phyloP scores from a whole-genome alignment of 30 jellyfish, hydroid and myxozoan species.

The Aurelia sp. region DNA sequence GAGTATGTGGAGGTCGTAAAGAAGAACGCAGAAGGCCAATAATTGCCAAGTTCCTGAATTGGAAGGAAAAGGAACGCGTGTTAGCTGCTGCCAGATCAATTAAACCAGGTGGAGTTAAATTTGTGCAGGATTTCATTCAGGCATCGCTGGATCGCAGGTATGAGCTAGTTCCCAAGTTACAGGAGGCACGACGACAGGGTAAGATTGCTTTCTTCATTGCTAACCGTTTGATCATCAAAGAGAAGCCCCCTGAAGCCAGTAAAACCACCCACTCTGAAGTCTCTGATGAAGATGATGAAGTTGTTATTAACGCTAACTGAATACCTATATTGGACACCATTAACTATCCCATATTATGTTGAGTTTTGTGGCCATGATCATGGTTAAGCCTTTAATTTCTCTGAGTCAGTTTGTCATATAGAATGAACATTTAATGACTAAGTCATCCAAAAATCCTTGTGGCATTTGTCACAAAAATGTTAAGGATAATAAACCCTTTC shows the following conservation, averaged over 20 bases:
- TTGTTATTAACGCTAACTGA: neutral
- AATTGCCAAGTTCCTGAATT: conserved; percentile 5
- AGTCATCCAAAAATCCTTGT: neutral
- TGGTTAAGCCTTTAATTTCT: too few relatives aligned
- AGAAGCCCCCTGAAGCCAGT: neutral
- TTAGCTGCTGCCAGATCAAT: neutral
- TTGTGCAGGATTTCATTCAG: neutral
- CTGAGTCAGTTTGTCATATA: too few relatives aligned
- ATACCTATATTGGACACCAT: neutral
- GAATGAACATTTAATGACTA: neutral
- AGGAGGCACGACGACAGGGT: too few relatives aligned
- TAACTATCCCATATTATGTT: neutral
- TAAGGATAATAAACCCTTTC: neutral
- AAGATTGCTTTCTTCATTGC: neutral
- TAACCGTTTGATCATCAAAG: conserved; percentile 10
- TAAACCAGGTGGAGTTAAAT: neutral
- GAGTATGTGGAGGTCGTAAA: neutral
- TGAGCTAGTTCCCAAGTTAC: neutral
- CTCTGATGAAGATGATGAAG: neutral
- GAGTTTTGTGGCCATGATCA: too few relatives aligned
- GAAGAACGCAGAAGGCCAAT: conserved; percentile 3
- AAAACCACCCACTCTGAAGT: neutral
- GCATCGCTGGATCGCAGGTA: neutral
- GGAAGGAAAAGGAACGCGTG: conserved; percentile 21
- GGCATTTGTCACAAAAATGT: neutral